Evolutionary conservation across 2,797 vertebrate genomes (phyloP).

Genomic region (Phataginus tetradactyla): DNA sequence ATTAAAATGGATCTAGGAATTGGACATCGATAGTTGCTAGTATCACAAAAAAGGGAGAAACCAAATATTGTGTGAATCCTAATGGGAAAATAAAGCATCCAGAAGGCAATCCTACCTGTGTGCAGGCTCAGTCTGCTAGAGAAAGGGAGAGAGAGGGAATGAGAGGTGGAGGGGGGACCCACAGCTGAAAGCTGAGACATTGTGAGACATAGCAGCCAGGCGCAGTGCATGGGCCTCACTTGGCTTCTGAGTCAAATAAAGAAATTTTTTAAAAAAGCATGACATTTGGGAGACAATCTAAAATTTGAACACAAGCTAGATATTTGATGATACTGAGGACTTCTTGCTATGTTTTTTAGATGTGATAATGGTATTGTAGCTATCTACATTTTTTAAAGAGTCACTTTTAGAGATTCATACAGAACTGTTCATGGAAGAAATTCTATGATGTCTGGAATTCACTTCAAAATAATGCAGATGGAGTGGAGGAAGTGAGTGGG

Average conservation of each 20-base stretch:
- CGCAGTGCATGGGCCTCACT: not conserved
- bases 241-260: slow-evolving; percentile 19
- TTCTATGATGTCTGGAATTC: slow-evolving; percentile 28
- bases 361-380: not conserved
- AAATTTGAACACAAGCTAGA: not conserved
- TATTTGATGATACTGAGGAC: slow-evolving; percentile 9
- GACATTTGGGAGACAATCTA: not conserved
- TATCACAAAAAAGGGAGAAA: not conserved
- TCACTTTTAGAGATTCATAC: not conserved
- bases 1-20: not conserved
- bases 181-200: not conserved
- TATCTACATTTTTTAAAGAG: not conserved
- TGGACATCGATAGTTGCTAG: not conserved
- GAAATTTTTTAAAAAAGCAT: not conserved
- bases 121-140: too few relatives aligned
- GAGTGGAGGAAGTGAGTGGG: not conserved
- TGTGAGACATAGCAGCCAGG: not conserved
- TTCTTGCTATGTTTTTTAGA: not conserved
- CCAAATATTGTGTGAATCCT: not conserved
- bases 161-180: not conserved
- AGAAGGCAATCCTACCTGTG: not conserved
- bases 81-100: not conserved
- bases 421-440: slow-evolving; percentile 11
- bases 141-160: too few relatives aligned
- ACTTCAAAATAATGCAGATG: slow-evolving; percentile 31